Base-by-base conservation (phyloP, 2,888 invertebrate species). In the Epiblema foenella region DNA sequence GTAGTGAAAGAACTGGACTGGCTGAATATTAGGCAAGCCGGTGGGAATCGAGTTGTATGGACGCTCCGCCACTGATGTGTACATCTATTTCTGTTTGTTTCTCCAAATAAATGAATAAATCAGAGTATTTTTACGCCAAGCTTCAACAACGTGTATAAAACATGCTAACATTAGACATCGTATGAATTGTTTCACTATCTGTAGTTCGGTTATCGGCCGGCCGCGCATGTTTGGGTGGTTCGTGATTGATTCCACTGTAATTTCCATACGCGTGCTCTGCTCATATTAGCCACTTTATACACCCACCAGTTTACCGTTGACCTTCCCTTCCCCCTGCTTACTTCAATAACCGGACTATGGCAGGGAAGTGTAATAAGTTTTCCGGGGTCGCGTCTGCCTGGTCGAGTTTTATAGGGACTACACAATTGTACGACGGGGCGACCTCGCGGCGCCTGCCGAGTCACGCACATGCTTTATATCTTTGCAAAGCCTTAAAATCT, bases 201-300 rank as follows among this genome's bases (percentile, higher is more conserved):
- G 80, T 82, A 81, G 81, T 82, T 29, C 69, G 62, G 69, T 66
- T 63, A 73, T 73, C 64, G 73, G 59, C 20, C 68, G 20, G 63
- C 59, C 65, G 73, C 59, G 81, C 83, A 87, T 89, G 87, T 90
- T 90, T 89, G 84, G 87, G 84, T 81, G 83, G 85, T 87, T 88
- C 90, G 90, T 92, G 93, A 93, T 93, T 93, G 92, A 93, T 93
- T 92, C 84, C 84, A 87, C 88, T 86, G 90, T 90, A 91, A 93
- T 93, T 93, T 93, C 90, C 93, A 91, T 93, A 93, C 90, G 90
- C 91, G 91, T 91, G 91, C 85, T 89, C 87, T 84, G 87, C 84
- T 89, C 89, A 88, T 89, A 92, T 92, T 91, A 91, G 89, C 90
- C 87, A 89, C 88, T 89, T 88, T 88, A 85, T 85, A 85, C 80